Conservation (phyloP, 2,113 vertebrate genomes). For the Platichthys flesus region DNA sequence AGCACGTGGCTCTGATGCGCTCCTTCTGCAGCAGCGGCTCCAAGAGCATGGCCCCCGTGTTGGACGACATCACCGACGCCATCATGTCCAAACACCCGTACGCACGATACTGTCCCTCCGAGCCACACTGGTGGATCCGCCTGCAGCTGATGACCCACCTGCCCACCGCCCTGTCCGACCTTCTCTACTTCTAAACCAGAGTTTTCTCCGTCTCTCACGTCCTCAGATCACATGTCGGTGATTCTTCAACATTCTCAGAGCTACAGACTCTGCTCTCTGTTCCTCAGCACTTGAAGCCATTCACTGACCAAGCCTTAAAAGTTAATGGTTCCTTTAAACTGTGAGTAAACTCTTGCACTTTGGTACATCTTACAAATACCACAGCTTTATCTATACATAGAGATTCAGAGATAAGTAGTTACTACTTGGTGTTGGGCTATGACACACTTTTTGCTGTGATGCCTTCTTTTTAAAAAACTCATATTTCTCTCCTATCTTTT, state of each 20-base stretch:
- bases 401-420: conserved; percentile 37
- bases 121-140: conserved; percentile 87
- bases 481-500: background rate
- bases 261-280: conserved; percentile 9
- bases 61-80: conserved; percentile 84
- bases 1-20: conserved; percentile 80
- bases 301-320: conserved; percentile 60
- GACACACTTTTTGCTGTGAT: conserved; percentile 18
- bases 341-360: conserved; percentile 26
- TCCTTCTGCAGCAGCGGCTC: conserved; percentile 82
- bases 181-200: conserved; percentile 80
- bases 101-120: conserved; percentile 85
- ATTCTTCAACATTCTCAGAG: conserved; percentile 4
- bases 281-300: conserved; percentile 52
- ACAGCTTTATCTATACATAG: conserved; percentile 31
- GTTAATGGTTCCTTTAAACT: conserved; percentile 9
- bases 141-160: conserved; percentile 86
- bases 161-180: conserved; percentile 84
- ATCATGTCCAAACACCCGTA: conserved; percentile 81
- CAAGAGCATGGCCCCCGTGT: conserved; percentile 76
- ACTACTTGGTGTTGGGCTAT: conserved; percentile 28
- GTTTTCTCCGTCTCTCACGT: background rate
- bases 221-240: conserved; percentile 6
- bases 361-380: conserved; percentile 13
- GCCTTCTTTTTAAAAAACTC: background rate